Percentiles rank a stretch among this genome's conserved stretches.
Conservation (phyloP, 2,888 invertebrate genomes). For the Drosophila meridionalis region DNA sequence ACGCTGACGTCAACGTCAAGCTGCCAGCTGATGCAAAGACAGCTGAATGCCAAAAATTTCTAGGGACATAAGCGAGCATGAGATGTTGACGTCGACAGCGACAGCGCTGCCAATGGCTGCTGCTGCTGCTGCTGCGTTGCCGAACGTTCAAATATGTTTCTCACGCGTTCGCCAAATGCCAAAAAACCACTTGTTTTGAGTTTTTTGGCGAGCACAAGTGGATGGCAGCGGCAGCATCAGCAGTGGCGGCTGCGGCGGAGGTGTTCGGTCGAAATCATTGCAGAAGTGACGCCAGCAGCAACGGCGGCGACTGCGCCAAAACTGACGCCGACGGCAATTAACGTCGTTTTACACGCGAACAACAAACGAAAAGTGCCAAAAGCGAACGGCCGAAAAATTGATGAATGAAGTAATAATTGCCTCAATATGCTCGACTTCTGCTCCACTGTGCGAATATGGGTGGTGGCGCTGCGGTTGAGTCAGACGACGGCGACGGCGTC, state of each 20-base stretch:
- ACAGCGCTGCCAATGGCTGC: slow-evolving; percentile 7
- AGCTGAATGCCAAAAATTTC: slow-evolving; percentile 26
- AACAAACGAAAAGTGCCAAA: slow-evolving; percentile 34
- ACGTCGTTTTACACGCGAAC: slow-evolving; percentile 37
- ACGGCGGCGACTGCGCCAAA: slow-evolving; percentile 1
- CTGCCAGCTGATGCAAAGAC: slow-evolving; percentile 38
- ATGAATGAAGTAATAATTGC: slow-evolving; percentile 71
- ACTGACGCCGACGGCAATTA: slow-evolving; percentile 33
- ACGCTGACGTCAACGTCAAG: slow-evolving; percentile 2
- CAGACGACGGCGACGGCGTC: slow-evolving; percentile 38
- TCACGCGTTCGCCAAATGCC: slow-evolving; percentile 50
- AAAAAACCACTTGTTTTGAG: slow-evolving; percentile 57
- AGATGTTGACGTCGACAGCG: slow-evolving; percentile 19
- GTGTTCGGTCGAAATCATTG: slow-evolving; percentile 27
- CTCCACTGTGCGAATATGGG: slow-evolving; percentile 73
- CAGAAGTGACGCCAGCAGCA: slow-evolving; percentile 24
- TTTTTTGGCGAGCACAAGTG: slow-evolving; percentile 33
- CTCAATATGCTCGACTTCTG: slow-evolving; percentile 46
- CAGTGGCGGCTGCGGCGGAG: neutral
- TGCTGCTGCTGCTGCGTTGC: slow-evolving; percentile 19
- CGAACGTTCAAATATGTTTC: slow-evolving; percentile 54
- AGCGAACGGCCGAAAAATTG: slow-evolving; percentile 45
- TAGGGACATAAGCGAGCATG: slow-evolving; percentile 9
- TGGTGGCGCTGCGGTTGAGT: slow-evolving; percentile 66
- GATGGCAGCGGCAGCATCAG: neutral